Conservation (phyloP, 2,113 vertebrate genomes). For the Pelecanus crispus region DNA sequence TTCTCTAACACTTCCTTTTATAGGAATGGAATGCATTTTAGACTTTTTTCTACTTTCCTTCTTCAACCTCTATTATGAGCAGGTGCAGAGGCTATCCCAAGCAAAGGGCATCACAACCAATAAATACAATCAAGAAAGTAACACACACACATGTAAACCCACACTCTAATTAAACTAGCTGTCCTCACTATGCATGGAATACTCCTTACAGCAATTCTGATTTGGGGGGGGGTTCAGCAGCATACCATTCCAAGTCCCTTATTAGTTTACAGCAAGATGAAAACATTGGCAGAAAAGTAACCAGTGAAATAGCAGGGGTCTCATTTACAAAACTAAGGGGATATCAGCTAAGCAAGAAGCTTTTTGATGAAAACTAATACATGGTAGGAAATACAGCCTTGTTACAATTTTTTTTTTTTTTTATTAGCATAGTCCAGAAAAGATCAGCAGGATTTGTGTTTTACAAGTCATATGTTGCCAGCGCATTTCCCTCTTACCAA, state of each 20-base stretch:
- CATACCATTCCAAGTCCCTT: fast-evolving
- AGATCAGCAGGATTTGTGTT: background rate
- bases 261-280: background rate
- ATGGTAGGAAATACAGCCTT: background rate
- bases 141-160: background rate
- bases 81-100: background rate
- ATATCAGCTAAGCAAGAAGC: background rate
- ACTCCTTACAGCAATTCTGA: background rate
- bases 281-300: background rate
- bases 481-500: background rate
- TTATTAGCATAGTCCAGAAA: no score
- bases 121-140: background rate
- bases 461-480: background rate
- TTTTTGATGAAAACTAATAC: background rate
- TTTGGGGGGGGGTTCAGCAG: background rate
- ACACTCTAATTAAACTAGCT: background rate
- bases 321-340: background rate
- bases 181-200: background rate
- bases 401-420: background rate
- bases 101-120: background rate
- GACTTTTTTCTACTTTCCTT: constrained; percentile 25
- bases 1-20: constrained; percentile 31
- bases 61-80: background rate
- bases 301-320: fast-evolving
- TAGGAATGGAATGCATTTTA: constrained; percentile 60